Base-by-base conservation (phyloP, 2,888 invertebrate genomes). In the Ptychoptera albimana region DNA sequence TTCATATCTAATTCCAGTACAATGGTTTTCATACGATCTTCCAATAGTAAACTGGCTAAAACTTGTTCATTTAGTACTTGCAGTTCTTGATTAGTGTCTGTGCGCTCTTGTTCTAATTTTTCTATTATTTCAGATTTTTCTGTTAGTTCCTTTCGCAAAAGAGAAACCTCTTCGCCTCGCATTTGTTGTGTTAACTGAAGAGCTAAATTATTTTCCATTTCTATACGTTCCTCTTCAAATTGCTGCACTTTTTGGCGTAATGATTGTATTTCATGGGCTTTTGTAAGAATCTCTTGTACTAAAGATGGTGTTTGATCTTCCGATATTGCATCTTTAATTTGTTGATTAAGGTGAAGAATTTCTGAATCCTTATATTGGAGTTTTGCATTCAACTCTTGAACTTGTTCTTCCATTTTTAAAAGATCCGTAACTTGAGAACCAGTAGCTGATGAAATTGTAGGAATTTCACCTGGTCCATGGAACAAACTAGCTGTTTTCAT, bases 201-300 rank as follows among this genome's bases (percentile, higher is more conserved):
- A 6, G 49, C 52, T 31, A 60, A 54, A 49, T 60, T 60, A n/a
- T 56, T 58, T 49, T 68, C 65, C 10, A 57, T 49, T n/a, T 64
- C 63, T 23, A 61, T 60, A 15, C 62, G 63, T 34, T 64, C 64
- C 31, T 58, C 60, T 50, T 70, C 65, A 31, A 68, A 50, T 12
- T 69, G 66, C 36, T 64, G 59, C 2, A 67, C 55, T 54, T 69
- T 66, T 46, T 56, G 55, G 48, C 60, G 64, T 38, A 70, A 51
- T 47, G 53, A 45, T 44, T 66, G 66, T 13, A 68, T 55, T 50
- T 67, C 67, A 49, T 67, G 62, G 16, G 66, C 59, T 50, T 65
- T 60, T 23, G 56, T 57, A 0, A 61, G 48, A 48, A 63, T 60
- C 51, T 61, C 64, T 3, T 64, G 52, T 11, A 61, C 62, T 14